Evolutionary conservation across 1,140 invertebrate species (phyloP).

Genomic region (Cyclina sinensis): DNA sequence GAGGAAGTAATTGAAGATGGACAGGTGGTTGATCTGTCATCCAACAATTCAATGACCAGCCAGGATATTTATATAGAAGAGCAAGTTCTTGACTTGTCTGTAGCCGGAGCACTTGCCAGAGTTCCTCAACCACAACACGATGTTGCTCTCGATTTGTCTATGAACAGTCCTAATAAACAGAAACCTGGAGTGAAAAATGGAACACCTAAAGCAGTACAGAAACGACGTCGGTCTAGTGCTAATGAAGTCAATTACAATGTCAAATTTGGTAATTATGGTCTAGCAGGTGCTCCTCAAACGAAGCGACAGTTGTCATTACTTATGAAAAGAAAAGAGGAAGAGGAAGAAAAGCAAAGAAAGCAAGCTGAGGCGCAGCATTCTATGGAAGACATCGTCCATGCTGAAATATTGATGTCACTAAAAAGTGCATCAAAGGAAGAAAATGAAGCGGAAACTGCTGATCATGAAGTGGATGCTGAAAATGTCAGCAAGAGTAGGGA

Average conservation of each 20-base stretch:
- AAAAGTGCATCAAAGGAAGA: constrained; percentile 57
- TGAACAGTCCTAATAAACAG: constrained; percentile 1
- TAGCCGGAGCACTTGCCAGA: background rate
- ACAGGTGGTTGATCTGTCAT: constrained; percentile 57
- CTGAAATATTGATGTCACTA: constrained; percentile 60
- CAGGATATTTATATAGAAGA: constrained; percentile 59
- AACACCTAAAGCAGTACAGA: constrained; percentile 4
- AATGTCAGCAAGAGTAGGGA: background rate
- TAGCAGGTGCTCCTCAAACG: constrained; percentile 43
- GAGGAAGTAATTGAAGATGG: constrained; percentile 67
- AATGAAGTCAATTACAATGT: constrained; percentile 49
- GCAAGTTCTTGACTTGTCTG: constrained; percentile 52
- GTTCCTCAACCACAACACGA: constrained; percentile 3
- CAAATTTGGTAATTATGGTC: constrained; percentile 60
- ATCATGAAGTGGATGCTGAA: constrained; percentile 27
- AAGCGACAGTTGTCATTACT: constrained; percentile 57
- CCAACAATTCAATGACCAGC: constrained; percentile 57
- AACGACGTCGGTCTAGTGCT: constrained; percentile 24
- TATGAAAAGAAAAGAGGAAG: constrained; percentile 51
- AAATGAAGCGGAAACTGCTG: constrained; percentile 31
- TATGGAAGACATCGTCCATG: constrained; percentile 67
- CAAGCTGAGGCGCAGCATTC: constrained; percentile 55
- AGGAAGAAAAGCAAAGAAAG: constrained; percentile 43
- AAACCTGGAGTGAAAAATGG: background rate
- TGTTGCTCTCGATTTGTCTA: constrained; percentile 50